These are phyloP conservation scores for Dryobotodes eremita DNA, from an alignment of 2,888 invertebrate species.

Conservation along the genomic window DNA sequence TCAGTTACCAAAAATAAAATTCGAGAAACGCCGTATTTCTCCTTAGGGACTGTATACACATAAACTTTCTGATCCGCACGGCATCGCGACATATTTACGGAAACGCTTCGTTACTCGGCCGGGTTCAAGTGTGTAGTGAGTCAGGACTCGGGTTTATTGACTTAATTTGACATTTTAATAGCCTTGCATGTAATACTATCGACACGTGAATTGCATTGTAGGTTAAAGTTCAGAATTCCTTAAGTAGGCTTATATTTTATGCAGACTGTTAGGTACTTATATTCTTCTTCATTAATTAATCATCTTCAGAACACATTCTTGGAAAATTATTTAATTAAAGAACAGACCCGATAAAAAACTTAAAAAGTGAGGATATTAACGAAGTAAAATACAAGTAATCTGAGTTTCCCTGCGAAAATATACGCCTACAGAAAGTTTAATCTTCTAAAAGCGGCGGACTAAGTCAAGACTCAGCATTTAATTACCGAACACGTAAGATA, in stretches of 20 bases:
- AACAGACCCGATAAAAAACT: constrained; percentile 47
- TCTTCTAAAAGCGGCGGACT: constrained; percentile 56
- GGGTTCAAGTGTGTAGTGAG: constrained; percentile 50
- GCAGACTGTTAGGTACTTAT: neutral
- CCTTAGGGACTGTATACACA: constrained; percentile 58
- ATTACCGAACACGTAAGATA: constrained; percentile 66
- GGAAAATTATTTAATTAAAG: constrained; percentile 61
- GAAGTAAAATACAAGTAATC: constrained; percentile 52
- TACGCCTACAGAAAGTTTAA: constrained; percentile 63
- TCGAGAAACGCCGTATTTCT: constrained; percentile 43
- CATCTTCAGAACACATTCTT: constrained; percentile 48
- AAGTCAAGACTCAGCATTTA: constrained; percentile 62
- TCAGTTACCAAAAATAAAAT: constrained; percentile 54
- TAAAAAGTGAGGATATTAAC: constrained; percentile 49
- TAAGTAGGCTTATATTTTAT: neutral
- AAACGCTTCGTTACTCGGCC: constrained; percentile 54
- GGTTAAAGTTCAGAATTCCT: constrained; percentile 11
- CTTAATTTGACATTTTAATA: constrained; percentile 42
- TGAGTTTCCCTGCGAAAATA: constrained; percentile 48
- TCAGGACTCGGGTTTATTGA: constrained; percentile 35
- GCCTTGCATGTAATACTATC: constrained; percentile 17
- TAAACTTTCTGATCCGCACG: constrained; percentile 56
- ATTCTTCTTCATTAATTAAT: constrained; percentile 53
- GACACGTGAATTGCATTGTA: constrained; percentile 6
- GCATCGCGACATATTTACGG: constrained; percentile 58